Evolutionary conservation across 2,888 invertebrate species (phyloP), one percentile per base, ranked within the genome.

Genomic region (Agrotis ipsilon): DNA sequence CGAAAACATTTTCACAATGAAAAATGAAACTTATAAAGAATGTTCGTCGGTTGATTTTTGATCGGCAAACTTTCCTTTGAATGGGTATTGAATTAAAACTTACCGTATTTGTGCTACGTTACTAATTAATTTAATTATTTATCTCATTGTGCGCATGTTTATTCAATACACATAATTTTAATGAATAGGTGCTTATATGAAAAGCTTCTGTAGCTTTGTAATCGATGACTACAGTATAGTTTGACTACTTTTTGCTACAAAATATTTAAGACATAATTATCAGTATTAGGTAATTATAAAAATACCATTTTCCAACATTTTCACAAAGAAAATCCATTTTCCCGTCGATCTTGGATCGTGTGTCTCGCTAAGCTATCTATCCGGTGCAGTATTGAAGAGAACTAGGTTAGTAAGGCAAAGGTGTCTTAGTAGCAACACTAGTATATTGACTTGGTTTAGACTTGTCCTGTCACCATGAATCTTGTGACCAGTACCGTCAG

Each of bases 91-190:
- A 94, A 95, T 95, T 95, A 94, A 96, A 95, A 95, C 92, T 94
- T 94, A 90, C 91, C 90, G 92, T 94, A 94, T 94, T 94, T 94
- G 92, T 92, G 90, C 92, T 92, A 89, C 90, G 92, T 91, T 92
- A 93, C 93, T 94, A 95, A 95, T 95, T 95, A 94, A 93, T 93
- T 95, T 93, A 93, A 94, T 95, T 94, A 94, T 92, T 93, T 93
- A 93, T 92, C 89, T 91, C 88, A 94, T 92, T 94, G 90, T 92
- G 88, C 80, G 88, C 88, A 89, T 92, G 91, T 92, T 94, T 92
- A 93, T 93, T 94, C 89, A 91, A 93, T 92, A 91, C 86, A 88
- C 86, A 90, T 91, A 90, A 91, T 87, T 87, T 89, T 89, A 90
- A 90, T 90, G 80, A 88, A 88, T 86, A 81, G 81, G 65, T 70